Evolutionary conservation across 2,113 vertebrate genomes (phyloP).

Genomic region (Pachyramphus minor): DNA sequence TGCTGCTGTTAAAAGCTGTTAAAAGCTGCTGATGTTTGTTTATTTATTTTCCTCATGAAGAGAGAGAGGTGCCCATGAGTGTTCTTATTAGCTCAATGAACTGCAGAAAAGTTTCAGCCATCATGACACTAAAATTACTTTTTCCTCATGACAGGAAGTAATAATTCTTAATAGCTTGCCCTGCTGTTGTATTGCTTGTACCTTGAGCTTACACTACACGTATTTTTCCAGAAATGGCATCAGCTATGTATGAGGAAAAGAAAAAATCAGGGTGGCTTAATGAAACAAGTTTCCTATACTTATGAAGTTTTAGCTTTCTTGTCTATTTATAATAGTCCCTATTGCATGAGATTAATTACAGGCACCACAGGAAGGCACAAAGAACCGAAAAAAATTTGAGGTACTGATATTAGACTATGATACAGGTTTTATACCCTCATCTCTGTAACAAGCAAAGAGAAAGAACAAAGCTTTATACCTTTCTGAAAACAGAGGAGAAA

Average conservation of each 20-base stretch:
- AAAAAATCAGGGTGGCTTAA: background rate
- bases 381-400: background rate
- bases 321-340: background rate
- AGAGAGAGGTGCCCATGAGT: background rate
- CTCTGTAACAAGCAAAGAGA: background rate
- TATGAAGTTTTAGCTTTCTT: background rate
- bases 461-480: background rate
- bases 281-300: background rate
- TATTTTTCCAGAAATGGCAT: background rate
- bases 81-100: background rate
- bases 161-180: background rate
- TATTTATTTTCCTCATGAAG: background rate
- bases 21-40: background rate
- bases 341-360: background rate
- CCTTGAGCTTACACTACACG: background rate
- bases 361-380: background rate
- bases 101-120: background rate
- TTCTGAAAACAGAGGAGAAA: background rate
- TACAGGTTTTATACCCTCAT: background rate
- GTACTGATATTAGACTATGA: background rate
- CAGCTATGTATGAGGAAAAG: background rate
- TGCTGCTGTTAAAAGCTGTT: background rate
- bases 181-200: background rate
- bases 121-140: background rate
- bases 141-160: background rate